Percentiles rank a stretch among this genome's conserved stretches.
Evolutionary conservation across 2,888 invertebrate genomes (phyloP).

Genomic region (Hoplodrina ambigua): DNA sequence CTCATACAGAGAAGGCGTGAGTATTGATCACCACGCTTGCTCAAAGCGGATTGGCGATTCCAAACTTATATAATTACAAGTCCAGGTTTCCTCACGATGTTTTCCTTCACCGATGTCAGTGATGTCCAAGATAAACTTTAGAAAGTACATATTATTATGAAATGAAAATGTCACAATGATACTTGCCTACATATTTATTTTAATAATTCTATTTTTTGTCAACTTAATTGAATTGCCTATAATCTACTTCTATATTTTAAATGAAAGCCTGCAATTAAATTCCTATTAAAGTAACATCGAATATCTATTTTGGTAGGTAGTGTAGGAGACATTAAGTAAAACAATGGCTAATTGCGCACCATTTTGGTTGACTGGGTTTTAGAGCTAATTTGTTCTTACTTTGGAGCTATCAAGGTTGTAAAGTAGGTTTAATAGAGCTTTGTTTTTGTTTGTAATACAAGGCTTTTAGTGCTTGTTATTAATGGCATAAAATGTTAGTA

Average conservation of each 20-base stretch:
- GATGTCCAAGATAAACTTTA: no score
- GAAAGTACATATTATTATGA: no score
- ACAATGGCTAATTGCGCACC: constrained; percentile 37
- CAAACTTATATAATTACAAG: no score
- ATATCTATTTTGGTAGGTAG: neutral
- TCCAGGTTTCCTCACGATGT: no score
- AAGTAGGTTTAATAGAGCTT: constrained; percentile 1
- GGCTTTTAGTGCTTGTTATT: neutral
- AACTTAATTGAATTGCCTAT: neutral
- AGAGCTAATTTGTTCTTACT: constrained; percentile 17
- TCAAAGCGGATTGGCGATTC: no score
- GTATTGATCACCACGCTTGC: no score
- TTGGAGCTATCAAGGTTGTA: constrained; percentile 24
- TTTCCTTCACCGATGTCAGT: no score
- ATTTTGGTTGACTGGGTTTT: constrained; percentile 7
- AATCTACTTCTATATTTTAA: neutral
- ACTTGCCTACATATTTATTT: no score
- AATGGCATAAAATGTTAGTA: neutral
- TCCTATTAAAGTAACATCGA: neutral
- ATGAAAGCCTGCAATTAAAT: neutral
- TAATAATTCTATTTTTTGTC: no score
- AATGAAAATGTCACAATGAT: no score
- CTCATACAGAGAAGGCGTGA: no score
- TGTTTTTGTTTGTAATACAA: constrained; percentile 7
- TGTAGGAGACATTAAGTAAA: constrained; percentile 14